Conservation (phyloP, 2,113 vertebrate genomes). For the Amphilophus citrinellus region DNA sequence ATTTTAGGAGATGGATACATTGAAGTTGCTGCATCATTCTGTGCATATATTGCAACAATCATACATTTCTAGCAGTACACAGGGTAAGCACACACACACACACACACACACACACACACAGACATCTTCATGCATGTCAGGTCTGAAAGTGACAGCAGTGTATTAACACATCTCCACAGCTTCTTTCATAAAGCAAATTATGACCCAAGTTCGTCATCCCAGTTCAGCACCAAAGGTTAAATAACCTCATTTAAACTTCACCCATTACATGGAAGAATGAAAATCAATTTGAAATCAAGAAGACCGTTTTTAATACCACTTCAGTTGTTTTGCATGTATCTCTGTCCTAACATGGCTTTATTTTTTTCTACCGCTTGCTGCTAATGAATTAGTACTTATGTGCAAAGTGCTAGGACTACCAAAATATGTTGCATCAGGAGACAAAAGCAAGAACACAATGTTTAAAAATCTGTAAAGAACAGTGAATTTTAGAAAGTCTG, state of each 20-base stretch:
- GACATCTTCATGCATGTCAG: constrained; percentile 48
- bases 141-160: constrained; percentile 57
- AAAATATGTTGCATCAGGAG: background rate
- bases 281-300: constrained; percentile 4
- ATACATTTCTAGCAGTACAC: constrained; percentile 2
- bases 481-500: background rate
- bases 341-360: background rate
- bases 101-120: constrained; percentile 7
- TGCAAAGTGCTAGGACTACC: background rate
- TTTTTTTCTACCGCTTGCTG: background rate
- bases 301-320: background rate
- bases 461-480: constrained; percentile 18
- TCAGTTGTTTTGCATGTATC: background rate
- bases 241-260: constrained; percentile 30
- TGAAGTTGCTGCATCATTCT: constrained; percentile 59
- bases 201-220: constrained; percentile 29
- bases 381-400: background rate
- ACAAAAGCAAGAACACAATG: background rate
- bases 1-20: constrained; percentile 62
- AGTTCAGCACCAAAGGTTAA: constrained; percentile 44
- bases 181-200: constrained; percentile 33
- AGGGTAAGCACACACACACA: background rate
- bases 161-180: constrained; percentile 37
- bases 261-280: background rate
- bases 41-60: background rate